Base-by-base conservation (phyloP, 2,888 invertebrate genomes). In the Eurois occulta region DNA sequence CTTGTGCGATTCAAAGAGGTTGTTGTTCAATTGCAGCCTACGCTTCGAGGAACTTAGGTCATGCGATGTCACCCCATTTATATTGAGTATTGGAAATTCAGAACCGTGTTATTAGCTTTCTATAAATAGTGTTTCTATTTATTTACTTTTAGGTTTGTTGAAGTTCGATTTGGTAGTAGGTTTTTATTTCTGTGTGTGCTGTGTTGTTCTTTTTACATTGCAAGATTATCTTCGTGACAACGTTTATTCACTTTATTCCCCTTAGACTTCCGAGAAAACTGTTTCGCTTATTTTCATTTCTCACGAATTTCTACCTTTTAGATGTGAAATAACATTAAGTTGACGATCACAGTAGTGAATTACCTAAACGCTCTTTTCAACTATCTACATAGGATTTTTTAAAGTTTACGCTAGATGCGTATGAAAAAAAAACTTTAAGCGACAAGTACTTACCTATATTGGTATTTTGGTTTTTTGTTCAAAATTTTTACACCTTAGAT, bases 1-100 rank as follows among this genome's bases (percentile, higher is more conserved):
- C 11, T 77, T 62, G 38, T 71, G 38, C 52, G 76, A 73, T 77
- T 66, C 43, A 75, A 77, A 67, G 74, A 86, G 84, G 69, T 80
- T 79, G 72, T 72, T 83, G 84, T 38, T 73, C 62, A 73, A 73
- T 68, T 68, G 41, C 18, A 71, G n/a, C 35, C 46, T 64, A 18
- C 46, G 52, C 43, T 73, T 85, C 67, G 66, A 13, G 28, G 77
- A 81, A 72, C 46, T 35, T 16, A 52, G 77, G 58, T 69, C 69
- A 68, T 43, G 48, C 46, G 46, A 68, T 52, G 58, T 72, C 66
- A 58, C 41, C 35, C 28, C 21, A 43, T 72, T 82, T 80, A 58
- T 48, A 64, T 48, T 28, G 38, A 78, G 79, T 43, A 69, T 52
- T 83, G 46, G 38, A 48, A 60, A 84, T 68, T 68, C 32, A 48